phyloP scores from a whole-genome alignment of 37 sponge, comb jelly and placozoan genomes.

The Chondrilla cf. caribensis region DNA sequence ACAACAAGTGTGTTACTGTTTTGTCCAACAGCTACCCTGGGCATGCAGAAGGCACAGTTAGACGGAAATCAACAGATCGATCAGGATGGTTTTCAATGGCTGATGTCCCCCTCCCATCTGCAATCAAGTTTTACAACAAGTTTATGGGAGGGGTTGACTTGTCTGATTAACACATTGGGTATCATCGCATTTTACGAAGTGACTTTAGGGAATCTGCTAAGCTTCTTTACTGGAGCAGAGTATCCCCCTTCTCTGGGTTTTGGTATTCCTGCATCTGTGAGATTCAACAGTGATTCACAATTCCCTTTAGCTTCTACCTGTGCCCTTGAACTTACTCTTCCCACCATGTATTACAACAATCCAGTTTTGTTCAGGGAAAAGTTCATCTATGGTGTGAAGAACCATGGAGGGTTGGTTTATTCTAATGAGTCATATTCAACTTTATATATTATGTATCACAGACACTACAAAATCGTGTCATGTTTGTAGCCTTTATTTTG shows the following conservation, averaged over 20 bases:
- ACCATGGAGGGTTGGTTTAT: neutral
- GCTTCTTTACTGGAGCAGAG: conserved; percentile 19
- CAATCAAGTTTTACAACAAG: neutral
- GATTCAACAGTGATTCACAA: neutral
- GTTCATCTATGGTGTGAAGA: neutral
- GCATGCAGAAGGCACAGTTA: neutral
- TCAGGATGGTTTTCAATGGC: neutral
- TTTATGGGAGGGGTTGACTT: neutral
- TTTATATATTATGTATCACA: no score
- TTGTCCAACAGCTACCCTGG: conserved; percentile 4
- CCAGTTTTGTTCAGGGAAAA: neutral
- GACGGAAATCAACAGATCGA: neutral
- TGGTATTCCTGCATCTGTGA: neutral
- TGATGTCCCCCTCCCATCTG: neutral
- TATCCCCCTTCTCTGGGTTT: conserved; percentile 4
- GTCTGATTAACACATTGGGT: neutral
- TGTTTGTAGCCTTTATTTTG: no score
- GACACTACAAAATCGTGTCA: no score
- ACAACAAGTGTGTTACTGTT: conserved; percentile 17
- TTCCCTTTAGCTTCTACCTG: neutral
- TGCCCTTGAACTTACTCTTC: neutral
- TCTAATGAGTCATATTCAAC: no score
- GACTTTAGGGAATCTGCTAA: neutral
- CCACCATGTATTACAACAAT: neutral
- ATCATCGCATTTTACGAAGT: neutral